Conservation (phyloP, 2,888 invertebrate genomes). For the Drosophila barbarae region DNA sequence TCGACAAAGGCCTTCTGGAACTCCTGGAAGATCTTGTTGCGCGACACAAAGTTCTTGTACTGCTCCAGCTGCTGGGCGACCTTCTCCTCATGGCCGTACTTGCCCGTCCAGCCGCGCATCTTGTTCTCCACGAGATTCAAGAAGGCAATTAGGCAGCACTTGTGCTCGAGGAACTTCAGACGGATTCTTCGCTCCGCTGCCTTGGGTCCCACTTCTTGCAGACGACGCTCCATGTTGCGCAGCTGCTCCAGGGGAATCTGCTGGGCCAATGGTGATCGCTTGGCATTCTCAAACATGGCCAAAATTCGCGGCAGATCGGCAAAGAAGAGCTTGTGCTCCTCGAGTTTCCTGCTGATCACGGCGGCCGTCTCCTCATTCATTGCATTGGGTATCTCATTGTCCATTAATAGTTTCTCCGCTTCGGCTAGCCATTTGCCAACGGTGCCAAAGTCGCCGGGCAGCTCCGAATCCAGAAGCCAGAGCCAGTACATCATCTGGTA, state of each 20-base stretch:
- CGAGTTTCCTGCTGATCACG: conserved; percentile 91
- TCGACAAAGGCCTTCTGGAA: conserved; percentile 94
- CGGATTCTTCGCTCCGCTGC: conserved; percentile 91
- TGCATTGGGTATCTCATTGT: conserved; percentile 89
- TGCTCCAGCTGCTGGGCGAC: conserved; percentile 91
- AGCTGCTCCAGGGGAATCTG: conserved; percentile 90
- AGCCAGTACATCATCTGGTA: conserved; percentile 91
- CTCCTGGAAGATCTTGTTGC: conserved; percentile 95
- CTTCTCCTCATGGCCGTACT: conserved; percentile 91
- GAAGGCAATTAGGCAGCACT: conserved; percentile 95
- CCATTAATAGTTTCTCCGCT: conserved; percentile 88
- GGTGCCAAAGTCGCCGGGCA: conserved; percentile 91
- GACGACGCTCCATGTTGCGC: conserved; percentile 88
- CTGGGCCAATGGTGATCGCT: conserved; percentile 85
- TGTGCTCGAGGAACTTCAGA: conserved; percentile 94
- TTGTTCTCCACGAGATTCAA: conserved; percentile 94
- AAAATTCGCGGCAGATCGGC: conserved; percentile 88
- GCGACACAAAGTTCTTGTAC: conserved; percentile 94
- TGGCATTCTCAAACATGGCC: conserved; percentile 88
- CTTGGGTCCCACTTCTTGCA: conserved; percentile 86
- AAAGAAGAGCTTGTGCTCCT: conserved; percentile 94
- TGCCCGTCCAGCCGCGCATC: conserved; percentile 92
- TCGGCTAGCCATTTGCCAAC: conserved; percentile 94
- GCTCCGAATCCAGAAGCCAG: conserved; percentile 90
- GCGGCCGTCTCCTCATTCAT: conserved; percentile 95